Percentiles rank a stretch among this genome's conserved stretches.
These are phyloP conservation scores for Girardinichthys multiradiatus DNA, from an alignment of 2,113 vertebrate species.

Conservation along the genomic window DNA sequence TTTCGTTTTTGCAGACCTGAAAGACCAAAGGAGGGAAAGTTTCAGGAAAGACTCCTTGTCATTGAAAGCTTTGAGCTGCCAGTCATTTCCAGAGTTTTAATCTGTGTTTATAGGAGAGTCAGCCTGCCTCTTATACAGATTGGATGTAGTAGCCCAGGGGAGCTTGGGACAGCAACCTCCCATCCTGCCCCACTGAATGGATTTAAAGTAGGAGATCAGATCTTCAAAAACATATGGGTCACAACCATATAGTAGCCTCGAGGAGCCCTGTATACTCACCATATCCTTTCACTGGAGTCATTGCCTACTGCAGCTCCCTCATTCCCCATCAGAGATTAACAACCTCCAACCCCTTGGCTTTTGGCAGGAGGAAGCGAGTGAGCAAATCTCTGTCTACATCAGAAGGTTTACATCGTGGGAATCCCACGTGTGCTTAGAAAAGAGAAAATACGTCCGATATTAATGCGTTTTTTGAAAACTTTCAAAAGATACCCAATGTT, in stretches of 20 bases:
- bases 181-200: conserved; percentile 78
- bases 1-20: conserved; percentile 2
- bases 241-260: conserved; percentile 35
- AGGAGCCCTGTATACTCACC: conserved; percentile 48
- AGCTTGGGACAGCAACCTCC: conserved; percentile 71
- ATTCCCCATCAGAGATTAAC: background rate
- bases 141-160: conserved; percentile 65
- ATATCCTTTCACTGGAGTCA: conserved; percentile 54
- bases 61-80: conserved; percentile 13
- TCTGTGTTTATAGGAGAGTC: conserved; percentile 76
- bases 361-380: conserved; percentile 51
- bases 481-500: background rate
- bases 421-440: conserved; percentile 46
- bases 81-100: conserved; percentile 63
- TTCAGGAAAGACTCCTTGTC: background rate
- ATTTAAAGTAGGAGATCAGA: conserved; percentile 74
- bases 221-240: conserved; percentile 63
- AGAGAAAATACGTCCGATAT: background rate
- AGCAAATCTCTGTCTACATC: conserved; percentile 71
- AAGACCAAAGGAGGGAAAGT: background rate
- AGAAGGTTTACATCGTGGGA: conserved; percentile 66
- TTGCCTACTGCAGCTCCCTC: conserved; percentile 7
- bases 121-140: conserved; percentile 66
- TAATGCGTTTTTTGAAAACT: background rate
- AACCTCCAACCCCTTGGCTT: conserved; percentile 22